Percentiles rank a stretch among this genome's conserved stretches.
phyloP scores from a whole-genome alignment of 2,797 vertebrate genomes.

The Brachyrhaphis roseni region DNA sequence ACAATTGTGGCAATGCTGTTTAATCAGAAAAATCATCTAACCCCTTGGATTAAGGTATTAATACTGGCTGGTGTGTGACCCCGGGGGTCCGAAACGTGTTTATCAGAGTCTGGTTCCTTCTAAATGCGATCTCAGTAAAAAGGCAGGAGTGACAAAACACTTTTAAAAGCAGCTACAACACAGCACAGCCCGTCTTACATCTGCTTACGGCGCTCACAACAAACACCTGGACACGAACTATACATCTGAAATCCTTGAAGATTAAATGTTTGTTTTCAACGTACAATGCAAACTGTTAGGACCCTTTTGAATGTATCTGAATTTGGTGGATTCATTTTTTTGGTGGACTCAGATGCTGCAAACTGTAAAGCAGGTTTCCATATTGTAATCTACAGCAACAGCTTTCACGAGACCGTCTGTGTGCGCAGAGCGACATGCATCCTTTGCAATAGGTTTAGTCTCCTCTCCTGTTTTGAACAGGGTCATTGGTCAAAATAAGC shows the following conservation, averaged over 20 bases:
- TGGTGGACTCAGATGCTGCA: constrained; percentile 30
- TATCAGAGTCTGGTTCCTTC: constrained; percentile 10
- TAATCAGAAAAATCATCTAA: constrained; percentile 36
- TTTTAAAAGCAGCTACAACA: constrained; percentile 40
- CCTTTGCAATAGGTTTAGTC: constrained; percentile 23
- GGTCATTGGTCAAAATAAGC: constrained; percentile 47
- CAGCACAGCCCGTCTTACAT: constrained; percentile 28
- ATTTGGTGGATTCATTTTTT: constrained; percentile 2
- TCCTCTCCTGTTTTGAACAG: constrained; percentile 55
- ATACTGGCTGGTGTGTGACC: constrained; percentile 18
- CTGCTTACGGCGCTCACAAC: constrained; percentile 28
- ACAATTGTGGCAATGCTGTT: constrained; percentile 42
- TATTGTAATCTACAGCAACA: constrained; percentile 25
- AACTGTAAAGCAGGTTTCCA: constrained; percentile 28
- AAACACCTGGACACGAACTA: constrained; percentile 33
- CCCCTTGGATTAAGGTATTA: constrained; percentile 35
- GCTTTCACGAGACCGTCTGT: constrained; percentile 29
- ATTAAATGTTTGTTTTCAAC: constrained; percentile 11
- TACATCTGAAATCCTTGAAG: constrained; percentile 14
- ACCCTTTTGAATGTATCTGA: not conserved
- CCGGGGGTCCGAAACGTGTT: not conserved
- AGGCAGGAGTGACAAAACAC: constrained; percentile 34
- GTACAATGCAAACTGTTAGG: not conserved
- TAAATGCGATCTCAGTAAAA: constrained; percentile 6
- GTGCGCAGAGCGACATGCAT: constrained; percentile 38